Conservation (phyloP, 2,797 vertebrate genomes). For the Enteromius unitaeniatus region DNA sequence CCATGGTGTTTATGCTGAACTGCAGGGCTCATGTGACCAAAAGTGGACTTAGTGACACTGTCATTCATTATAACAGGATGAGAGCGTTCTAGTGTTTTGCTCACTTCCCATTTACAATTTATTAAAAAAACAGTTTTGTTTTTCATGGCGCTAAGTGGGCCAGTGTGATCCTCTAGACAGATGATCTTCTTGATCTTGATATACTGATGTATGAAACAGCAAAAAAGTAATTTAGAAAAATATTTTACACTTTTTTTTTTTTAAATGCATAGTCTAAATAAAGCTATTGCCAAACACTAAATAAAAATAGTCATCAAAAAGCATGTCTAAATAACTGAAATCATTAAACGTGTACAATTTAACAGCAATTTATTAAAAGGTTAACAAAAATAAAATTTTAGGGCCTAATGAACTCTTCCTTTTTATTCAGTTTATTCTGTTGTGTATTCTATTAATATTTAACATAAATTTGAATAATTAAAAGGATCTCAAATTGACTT, state of each 20-base stretch:
- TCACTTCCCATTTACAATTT: neutral
- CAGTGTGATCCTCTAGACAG: neutral
- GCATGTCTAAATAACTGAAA: too few relatives aligned
- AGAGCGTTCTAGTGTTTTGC: neutral
- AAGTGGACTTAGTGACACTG: neutral
- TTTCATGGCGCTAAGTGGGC: neutral
- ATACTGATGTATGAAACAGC: neutral
- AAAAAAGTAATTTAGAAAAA: neutral
- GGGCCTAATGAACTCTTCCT: too few relatives aligned
- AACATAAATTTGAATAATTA: neutral
- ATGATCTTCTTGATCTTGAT: neutral
- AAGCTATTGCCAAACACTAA: neutral
- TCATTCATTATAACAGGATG: constrained; percentile 8
- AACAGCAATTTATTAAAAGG: too few relatives aligned
- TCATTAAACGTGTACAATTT: too few relatives aligned
- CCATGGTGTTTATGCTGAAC: neutral
- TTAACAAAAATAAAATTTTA: too few relatives aligned
- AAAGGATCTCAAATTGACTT: too few relatives aligned
- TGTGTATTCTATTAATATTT: neutral
- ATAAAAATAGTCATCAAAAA: neutral
- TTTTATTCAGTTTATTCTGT: neutral
- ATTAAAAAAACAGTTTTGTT: neutral
- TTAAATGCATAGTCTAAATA: neutral
- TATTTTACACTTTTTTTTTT: neutral
- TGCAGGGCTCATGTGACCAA: neutral